phyloP scores from a whole-genome alignment of 2,797 vertebrate species.

The Phoeniculus purpureus region DNA sequence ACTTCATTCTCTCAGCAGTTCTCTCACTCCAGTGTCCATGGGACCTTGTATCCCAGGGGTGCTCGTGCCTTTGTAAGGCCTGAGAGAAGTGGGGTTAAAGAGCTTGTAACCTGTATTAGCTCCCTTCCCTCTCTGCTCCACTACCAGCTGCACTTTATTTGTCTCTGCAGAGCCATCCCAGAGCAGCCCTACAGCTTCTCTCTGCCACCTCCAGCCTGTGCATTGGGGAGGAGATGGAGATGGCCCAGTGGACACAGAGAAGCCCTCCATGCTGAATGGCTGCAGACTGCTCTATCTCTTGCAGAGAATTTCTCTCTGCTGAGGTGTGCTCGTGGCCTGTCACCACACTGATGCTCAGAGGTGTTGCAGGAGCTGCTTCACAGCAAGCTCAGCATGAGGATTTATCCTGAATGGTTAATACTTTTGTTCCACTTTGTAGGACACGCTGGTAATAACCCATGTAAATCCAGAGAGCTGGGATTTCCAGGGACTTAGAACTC shows the following conservation, averaged over 20 bases:
- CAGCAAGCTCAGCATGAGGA: background rate
- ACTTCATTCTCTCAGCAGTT: no score
- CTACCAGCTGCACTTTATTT: no score
- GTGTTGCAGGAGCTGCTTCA: background rate
- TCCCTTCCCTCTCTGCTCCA: no score
- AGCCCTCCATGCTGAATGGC: background rate
- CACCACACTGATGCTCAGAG: background rate
- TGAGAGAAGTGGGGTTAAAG: background rate
- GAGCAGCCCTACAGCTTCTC: background rate
- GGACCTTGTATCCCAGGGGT: background rate
- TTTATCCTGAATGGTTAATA: background rate
- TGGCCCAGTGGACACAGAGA: no score
- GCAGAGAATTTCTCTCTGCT: background rate
- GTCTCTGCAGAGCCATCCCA: background rate
- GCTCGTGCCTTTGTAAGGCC: background rate
- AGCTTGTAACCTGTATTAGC: background rate
- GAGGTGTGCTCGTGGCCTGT: background rate
- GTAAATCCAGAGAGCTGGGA: constrained; percentile 44
- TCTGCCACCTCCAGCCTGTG: no score
- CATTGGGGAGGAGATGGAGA: fast-evolving
- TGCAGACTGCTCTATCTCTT: background rate
- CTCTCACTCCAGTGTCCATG: no score
- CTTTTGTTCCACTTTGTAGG: constrained; percentile 12
- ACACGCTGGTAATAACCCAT: constrained; percentile 13
- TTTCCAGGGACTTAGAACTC: background rate